Base-by-base conservation (phyloP, 1,140 invertebrate genomes). In the Drosophila aff. region DNA sequence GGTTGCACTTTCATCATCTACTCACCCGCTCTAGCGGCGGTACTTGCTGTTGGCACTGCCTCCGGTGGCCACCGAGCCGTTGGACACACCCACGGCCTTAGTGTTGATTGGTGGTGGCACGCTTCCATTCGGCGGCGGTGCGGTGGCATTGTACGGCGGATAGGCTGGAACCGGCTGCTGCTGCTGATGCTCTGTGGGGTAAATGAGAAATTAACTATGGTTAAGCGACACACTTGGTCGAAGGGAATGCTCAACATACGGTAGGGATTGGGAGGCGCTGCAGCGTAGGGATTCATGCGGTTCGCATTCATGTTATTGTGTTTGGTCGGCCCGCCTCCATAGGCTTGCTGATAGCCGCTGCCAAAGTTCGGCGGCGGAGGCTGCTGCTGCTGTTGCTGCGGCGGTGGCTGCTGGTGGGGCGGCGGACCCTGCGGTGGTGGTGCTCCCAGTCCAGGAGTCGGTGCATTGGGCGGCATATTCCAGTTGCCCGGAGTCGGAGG, bases 321-420 rank as follows among this genome's bases (percentile, higher is more conserved):
- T 85, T 96, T 94, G 43, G 96, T 94, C 0, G 96, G 95, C 0
- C 96, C 96, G 33, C 96, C 96, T 2, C 95, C 94, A 83, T 96
- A 96, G 46, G 94, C 95, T 81, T 97, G 96, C 77, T 97, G 96
- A 87, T 97, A 97, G 28, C 95, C 95, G 55, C 94, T 95, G 13
- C 96, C 96, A 73, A 96, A 96, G 81, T 95, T 95, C 94, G 95
- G 78, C 4, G 78, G 78, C 9, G 72, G 62, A 9, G 50, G 65
- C 13, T 79, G 82, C 46, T 82, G 78, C 23, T 76, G 75, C n/a
- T 53, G 53, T 8, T 55, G 52, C 9, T 55, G 52, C 11, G 21
- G 52, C 11, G 36, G 52, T 15, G 43, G 71, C 10, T 62, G 82
- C 57, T 85, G 91, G 31, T 82, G 91, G 9, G 86, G 59, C 26